phyloP scores from a whole-genome alignment of 2,113 vertebrate genomes.

The Prolemur simus region DNA sequence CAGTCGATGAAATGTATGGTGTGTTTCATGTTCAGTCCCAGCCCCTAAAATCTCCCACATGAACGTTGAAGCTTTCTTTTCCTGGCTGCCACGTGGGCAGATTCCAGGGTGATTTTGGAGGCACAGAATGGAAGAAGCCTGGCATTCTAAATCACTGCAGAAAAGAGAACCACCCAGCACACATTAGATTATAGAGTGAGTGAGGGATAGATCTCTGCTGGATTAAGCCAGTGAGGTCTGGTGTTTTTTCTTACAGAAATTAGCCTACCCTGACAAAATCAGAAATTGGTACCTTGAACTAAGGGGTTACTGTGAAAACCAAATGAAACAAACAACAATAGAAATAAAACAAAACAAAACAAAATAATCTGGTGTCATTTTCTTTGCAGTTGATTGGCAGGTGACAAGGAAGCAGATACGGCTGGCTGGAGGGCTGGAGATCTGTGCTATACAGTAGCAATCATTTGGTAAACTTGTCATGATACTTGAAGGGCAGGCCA shows the following conservation, averaged over 20 bases:
- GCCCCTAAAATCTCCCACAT: background rate
- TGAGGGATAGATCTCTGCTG: background rate
- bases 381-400: background rate
- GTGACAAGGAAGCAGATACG: background rate
- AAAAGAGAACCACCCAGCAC: background rate
- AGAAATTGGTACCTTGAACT: background rate
- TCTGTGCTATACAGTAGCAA: background rate
- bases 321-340: background rate
- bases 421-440: background rate
- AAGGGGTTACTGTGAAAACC: background rate
- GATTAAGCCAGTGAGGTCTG: background rate
- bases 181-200: background rate
- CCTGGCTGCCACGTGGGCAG: background rate
- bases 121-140: background rate
- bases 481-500: background rate
- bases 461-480: background rate
- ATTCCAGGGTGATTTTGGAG: background rate
- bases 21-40: rapidly evolving
- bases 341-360: background rate
- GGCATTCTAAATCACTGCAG: background rate
- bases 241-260: background rate
- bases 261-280: background rate
- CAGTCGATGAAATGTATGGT: background rate
- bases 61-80: background rate
- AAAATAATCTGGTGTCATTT: background rate